phyloP scores from a whole-genome alignment of 2,888 invertebrate genomes.

The Electrophaes corylata region DNA sequence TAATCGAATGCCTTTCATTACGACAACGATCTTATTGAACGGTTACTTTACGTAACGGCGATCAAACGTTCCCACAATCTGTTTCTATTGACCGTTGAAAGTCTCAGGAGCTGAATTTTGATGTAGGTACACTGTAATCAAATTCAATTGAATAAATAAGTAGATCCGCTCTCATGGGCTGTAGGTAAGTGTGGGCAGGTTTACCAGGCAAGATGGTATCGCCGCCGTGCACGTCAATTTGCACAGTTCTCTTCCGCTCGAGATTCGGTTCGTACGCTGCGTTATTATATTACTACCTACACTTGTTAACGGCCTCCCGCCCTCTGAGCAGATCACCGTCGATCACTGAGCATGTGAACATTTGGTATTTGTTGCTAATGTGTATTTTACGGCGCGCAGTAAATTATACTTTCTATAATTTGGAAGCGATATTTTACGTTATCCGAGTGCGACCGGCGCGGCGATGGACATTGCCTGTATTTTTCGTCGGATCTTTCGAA shows the following conservation, averaged over 20 bases:
- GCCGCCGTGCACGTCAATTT: constrained; percentile 8
- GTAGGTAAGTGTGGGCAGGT: constrained; percentile 21
- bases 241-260: background rate
- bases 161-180: constrained; percentile 21
- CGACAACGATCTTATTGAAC: constrained; percentile 65
- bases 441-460: constrained; percentile 44
- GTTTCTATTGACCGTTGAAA: constrained; percentile 26
- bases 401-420: constrained; percentile 74
- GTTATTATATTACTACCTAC: background rate
- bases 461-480: constrained; percentile 45
- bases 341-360: constrained; percentile 39
- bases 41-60: constrained; percentile 65
- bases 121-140: constrained; percentile 28
- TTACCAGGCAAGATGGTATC: constrained; percentile 26
- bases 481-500: constrained; percentile 67
- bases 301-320: background rate
- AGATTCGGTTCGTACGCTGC: background rate
- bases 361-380: constrained; percentile 52
- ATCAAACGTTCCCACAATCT: constrained; percentile 41
- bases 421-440: constrained; percentile 58
- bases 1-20: constrained; percentile 78
- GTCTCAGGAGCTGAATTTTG: constrained; percentile 34
- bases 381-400: constrained; percentile 58
- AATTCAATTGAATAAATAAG: constrained; percentile 38
- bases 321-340: constrained; percentile 32